Evolutionary conservation across 1,140 invertebrate genomes (phyloP).

Genomic region (Diplogasteroides magnus): DNA sequence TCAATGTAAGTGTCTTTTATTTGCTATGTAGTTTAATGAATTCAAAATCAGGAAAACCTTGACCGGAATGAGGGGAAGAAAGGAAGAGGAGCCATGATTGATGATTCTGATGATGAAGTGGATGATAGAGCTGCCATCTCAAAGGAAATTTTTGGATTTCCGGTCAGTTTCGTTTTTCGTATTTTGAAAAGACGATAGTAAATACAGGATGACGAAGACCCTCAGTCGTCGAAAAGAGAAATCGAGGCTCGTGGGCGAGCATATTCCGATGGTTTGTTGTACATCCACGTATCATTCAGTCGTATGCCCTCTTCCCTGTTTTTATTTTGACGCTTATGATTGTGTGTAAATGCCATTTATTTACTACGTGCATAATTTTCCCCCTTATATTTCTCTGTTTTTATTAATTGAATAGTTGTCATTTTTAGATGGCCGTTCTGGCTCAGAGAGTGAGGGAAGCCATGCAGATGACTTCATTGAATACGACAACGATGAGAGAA

Average conservation of each 20-base stretch:
- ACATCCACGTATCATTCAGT: neutral
- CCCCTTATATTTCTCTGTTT: constrained; percentile 6
- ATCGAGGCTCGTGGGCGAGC: neutral
- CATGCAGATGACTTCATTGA: constrained; percentile 94
- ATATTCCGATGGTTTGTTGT: neutral
- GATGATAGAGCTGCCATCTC: constrained; percentile 6
- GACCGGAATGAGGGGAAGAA: constrained; percentile 63
- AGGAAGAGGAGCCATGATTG: constrained; percentile 8
- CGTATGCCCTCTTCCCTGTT: too few species aligned
- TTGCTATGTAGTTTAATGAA: neutral
- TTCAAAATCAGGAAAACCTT: constrained; percentile 75
- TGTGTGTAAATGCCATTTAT: constrained; percentile 53
- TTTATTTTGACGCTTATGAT: too few species aligned
- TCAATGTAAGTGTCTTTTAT: constrained; percentile 59
- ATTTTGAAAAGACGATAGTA: neutral
- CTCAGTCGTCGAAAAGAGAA: constrained; percentile 72
- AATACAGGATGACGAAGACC: constrained; percentile 60
- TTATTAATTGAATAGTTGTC: neutral
- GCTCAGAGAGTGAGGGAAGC: constrained; percentile 48
- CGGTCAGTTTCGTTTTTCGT: neutral
- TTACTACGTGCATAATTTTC: constrained; percentile 9
- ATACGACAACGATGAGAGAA: constrained; percentile 89
- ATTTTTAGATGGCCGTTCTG: constrained; percentile 47
- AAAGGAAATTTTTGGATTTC: neutral
- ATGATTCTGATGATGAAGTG: constrained; percentile 18